These are phyloP conservation scores for Noturus placidus DNA, from an alignment of 2,113 vertebrate genomes.

Conservation along the genomic window DNA sequence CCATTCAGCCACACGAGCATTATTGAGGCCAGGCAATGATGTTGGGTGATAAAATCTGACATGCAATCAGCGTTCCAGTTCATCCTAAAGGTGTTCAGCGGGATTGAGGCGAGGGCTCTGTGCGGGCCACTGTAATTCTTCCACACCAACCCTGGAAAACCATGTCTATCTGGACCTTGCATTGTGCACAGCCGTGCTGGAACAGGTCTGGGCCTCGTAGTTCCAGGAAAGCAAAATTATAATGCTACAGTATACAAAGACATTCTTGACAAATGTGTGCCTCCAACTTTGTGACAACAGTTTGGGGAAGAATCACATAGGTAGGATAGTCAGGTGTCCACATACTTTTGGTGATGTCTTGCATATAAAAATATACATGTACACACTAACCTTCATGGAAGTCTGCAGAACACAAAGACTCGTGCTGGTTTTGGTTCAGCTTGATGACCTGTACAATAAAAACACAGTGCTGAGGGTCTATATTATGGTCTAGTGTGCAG, in stretches of 20 bases:
- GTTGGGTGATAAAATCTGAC: too few species aligned
- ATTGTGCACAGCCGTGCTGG: not conserved
- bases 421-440: slow-evolving; percentile 23
- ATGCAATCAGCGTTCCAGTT: not conserved
- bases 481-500: not conserved
- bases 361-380: not conserved
- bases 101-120: not conserved
- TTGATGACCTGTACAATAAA: slow-evolving; percentile 34
- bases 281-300: not conserved
- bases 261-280: not conserved
- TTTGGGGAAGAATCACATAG: not conserved
- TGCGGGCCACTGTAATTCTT: not conserved
- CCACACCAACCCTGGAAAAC: not conserved
- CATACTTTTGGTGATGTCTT: not conserved
- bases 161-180: not conserved
- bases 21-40: too few species aligned
- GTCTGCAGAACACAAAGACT: slow-evolving; percentile 25
- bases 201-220: not conserved
- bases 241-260: not conserved
- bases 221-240: not conserved
- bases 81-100: not conserved
- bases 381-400: slow-evolving; percentile 31
- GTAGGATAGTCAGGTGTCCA: not conserved
- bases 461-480: not conserved
- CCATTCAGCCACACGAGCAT: too few species aligned